phyloP scores from a whole-genome alignment of 2,113 vertebrate genomes.

The Sphyrna mokarran region DNA sequence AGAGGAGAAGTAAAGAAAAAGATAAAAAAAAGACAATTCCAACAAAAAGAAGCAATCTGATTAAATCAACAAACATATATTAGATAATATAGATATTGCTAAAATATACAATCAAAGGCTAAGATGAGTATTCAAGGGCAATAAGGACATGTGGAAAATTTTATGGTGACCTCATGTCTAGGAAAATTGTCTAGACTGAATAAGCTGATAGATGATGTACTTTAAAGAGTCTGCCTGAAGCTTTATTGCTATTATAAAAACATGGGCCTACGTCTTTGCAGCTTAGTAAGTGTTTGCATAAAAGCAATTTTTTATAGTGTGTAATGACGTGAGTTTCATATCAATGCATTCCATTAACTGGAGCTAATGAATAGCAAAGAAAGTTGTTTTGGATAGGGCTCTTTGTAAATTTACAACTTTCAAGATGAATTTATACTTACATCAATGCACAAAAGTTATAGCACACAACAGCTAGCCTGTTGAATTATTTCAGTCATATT shows the following conservation, averaged over 20 bases:
- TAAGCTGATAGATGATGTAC: not conserved
- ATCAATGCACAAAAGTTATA: not conserved
- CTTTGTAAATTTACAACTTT: not conserved
- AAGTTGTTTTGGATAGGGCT: not conserved
- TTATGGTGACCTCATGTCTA: not conserved
- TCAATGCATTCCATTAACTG: not conserved
- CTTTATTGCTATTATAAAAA: constrained; percentile 1
- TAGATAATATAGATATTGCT: not conserved
- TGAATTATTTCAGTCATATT: not conserved
- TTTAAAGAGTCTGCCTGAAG: not conserved
- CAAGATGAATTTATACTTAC: not conserved
- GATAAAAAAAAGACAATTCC: not conserved
- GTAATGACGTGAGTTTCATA: not conserved
- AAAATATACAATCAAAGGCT: not conserved
- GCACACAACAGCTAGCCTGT: not conserved
- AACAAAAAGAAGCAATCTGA: not conserved
- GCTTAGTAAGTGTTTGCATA: not conserved
- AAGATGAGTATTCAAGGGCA: not conserved
- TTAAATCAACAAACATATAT: not conserved
- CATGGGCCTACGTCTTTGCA: not conserved
- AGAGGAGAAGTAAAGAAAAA: not conserved
- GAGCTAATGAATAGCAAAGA: not conserved
- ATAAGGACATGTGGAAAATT: not conserved
- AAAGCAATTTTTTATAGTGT: not conserved
- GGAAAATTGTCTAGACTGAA: not conserved